Evolutionary conservation across 2,888 invertebrate species (phyloP).

Genomic region (Caenorhabditis sulstoni): DNA sequence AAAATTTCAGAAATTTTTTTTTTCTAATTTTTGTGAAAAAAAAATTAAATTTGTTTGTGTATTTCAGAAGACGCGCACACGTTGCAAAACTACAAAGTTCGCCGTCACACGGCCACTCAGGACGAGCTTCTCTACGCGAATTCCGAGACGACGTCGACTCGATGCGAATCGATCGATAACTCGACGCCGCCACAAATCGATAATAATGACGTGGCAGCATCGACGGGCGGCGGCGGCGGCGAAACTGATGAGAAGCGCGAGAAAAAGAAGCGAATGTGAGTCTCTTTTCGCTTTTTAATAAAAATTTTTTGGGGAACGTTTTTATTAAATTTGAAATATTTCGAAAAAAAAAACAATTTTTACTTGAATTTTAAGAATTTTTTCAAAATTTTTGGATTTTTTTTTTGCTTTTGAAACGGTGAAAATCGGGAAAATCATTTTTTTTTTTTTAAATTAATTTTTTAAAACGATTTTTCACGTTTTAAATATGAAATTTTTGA

Average conservation of each 20-base stretch:
- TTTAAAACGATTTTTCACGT: no score
- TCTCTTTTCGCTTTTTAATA: neutral
- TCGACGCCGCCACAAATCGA: neutral
- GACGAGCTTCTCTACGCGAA: slow-evolving; percentile 85
- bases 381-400: no score
- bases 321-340: no score
- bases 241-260: slow-evolving; percentile 40
- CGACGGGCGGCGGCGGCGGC: no score
- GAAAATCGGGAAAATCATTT: no score
- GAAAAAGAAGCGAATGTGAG: slow-evolving; percentile 55
- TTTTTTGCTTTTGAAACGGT: no score
- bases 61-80: slow-evolving; percentile 55
- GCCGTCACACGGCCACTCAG: slow-evolving; percentile 85
- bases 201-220: neutral
- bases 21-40: neutral
- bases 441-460: no score
- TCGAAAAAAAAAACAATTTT: neutral
- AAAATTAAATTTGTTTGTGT: neutral
- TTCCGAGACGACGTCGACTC: slow-evolving; percentile 4
- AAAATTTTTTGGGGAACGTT: neutral
- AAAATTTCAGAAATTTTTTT: no score
- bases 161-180: slow-evolving; percentile 8
- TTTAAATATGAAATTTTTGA: neutral
- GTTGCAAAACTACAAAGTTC: slow-evolving; percentile 82
- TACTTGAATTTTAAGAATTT: no score